Evolutionary conservation across 2,888 invertebrate species (phyloP), one percentile per base, ranked within the genome.

Genomic region (Callimorpha dominula): DNA sequence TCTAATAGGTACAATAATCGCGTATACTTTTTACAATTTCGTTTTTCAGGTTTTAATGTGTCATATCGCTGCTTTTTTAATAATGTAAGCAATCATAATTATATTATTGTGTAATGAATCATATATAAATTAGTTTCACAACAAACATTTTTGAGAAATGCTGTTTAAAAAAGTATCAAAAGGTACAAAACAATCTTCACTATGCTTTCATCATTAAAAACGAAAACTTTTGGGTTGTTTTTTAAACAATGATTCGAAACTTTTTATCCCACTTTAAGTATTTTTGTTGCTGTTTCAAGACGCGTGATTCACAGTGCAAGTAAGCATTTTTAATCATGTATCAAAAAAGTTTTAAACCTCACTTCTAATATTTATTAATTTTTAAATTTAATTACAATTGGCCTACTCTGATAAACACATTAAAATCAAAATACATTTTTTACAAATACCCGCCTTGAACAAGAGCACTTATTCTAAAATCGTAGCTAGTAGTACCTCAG

Each of bases 11-110:
- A 83, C 77, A 82, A 76, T 77, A 74, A 79, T 78, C 71, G 73
- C 85, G 85, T 83, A 83, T 83, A 83, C 85, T 76, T 77, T 79
- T 70, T 75, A 82, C 70, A 78, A 70, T 77, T 79, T 74, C 71
- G 50, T 68, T 65, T 67, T 43, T 31, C 71, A 63, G 68, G 50
- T 71, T 76, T 57, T 62, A 69, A 73, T 82, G 77, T 77, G 73
- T 77, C 12, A 31, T 57, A 31, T 40, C 43, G n/a, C 52, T 65
- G 6, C 14, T 43, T 1, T 2, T n/a, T 5, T 6, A 17, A 43
- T 31, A 15, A 42, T n/a, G n/a, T 20, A 4, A 20, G 31, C 31
- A 31, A 31, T 5, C 14, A 31, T 1, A 20, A 31, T 31, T 31
- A 31, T 46, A 46, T 46, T 12, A 31, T 12, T 57, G 1, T 57